Evolutionary conservation across 2,888 invertebrate genomes (phyloP).

Genomic region (Volucella inflata): DNA sequence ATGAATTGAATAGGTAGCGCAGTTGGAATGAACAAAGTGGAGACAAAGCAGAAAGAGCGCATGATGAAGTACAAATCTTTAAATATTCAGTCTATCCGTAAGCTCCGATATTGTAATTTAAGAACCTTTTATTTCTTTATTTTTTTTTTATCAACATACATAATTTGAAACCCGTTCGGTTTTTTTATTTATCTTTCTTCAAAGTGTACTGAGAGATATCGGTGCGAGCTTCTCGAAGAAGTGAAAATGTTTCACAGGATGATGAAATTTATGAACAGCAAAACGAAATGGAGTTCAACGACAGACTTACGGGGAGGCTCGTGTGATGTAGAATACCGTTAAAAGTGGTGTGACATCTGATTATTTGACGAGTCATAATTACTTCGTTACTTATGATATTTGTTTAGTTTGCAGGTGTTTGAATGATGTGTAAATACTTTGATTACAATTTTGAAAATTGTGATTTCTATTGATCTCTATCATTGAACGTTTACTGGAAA

Average conservation of each 20-base stretch:
- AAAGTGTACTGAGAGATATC: background rate
- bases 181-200: constrained; percentile 7
- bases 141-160: constrained; percentile 2
- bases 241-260: constrained; percentile 44
- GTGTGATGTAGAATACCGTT: too few relatives aligned
- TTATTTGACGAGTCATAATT: too few relatives aligned
- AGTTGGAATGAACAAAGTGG: constrained; percentile 20
- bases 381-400: too few relatives aligned
- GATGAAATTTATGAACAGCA: constrained; percentile 45
- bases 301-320: too few relatives aligned
- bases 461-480: too few relatives aligned
- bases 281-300: too few relatives aligned
- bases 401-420: too few relatives aligned
- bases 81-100: constrained; percentile 47
- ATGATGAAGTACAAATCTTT: constrained; percentile 53
- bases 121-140: constrained; percentile 51
- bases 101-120: constrained; percentile 62
- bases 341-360: too few relatives aligned
- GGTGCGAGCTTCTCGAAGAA: background rate
- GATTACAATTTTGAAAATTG: too few relatives aligned
- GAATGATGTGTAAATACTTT: too few relatives aligned
- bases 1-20: constrained; percentile 40
- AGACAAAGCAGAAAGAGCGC: constrained; percentile 33
- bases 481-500: too few relatives aligned
- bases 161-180: constrained; percentile 27